Evolutionary conservation across 2,113 vertebrate species (phyloP).

Genomic region (Lepisosteus oculatus): DNA sequence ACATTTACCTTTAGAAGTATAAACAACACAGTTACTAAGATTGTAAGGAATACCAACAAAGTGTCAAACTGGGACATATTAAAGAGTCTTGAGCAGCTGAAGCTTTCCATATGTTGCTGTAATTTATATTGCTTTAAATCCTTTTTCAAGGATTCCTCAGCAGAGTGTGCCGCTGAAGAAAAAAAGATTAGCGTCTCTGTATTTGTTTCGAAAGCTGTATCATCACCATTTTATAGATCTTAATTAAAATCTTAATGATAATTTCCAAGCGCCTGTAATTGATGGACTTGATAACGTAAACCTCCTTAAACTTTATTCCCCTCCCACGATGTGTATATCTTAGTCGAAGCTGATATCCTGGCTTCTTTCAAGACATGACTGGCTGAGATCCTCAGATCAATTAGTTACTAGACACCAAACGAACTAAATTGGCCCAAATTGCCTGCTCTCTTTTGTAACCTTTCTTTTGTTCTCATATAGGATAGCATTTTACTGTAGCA

Average conservation of each 20-base stretch:
- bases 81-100: constrained; percentile 56
- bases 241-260: not conserved
- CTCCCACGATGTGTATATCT: not conserved
- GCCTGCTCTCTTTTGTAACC: not conserved
- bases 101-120: constrained; percentile 67
- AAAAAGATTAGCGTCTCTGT: not conserved
- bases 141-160: constrained; percentile 11
- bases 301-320: not conserved
- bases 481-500: not conserved
- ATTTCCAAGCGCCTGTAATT: not conserved
- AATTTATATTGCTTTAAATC: constrained; percentile 32
- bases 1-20: constrained; percentile 72
- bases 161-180: not conserved
- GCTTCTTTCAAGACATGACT: too few relatives aligned
- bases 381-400: too few relatives aligned
- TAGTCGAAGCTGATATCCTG: not conserved
- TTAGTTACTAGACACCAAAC: too few relatives aligned
- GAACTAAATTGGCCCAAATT: too few relatives aligned
- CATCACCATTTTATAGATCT: not conserved
- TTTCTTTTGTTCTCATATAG: not conserved
- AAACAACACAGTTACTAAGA: constrained; percentile 67
- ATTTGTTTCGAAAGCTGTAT: constrained; percentile 2
- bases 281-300: not conserved
- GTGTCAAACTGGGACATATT: constrained; percentile 65
- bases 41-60: constrained; percentile 69